Evolutionary conservation across 2,888 invertebrate species (phyloP), one percentile per base, ranked within the genome.

Genomic region (Eucera pruinosa): DNA sequence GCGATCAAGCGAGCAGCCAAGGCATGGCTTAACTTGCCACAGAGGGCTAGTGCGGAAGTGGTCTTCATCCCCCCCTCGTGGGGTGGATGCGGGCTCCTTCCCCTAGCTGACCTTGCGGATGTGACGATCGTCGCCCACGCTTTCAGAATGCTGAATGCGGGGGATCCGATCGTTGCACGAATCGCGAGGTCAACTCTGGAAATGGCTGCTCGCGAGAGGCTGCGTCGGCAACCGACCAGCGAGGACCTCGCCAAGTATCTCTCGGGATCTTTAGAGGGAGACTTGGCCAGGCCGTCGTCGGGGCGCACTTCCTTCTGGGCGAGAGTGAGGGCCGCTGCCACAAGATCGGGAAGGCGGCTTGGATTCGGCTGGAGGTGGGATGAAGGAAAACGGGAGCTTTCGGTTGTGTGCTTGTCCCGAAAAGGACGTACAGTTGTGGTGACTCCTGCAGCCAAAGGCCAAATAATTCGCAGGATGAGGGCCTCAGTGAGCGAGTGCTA

Each of bases 21-120:
- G 39, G 11, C n/a, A 0, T 90, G 89, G 90, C 58, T 90, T 48
- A 61, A 86, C 65, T 82, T 90, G 5, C 89, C 90, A 0, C 86
- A 86, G 60, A 41, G 89, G 1, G 88, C 88, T 6, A 88, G 85
- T 48, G 73, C 85, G 18, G 89, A 90, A 54, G 11, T 87, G 0
- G 71, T 89, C 89, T n/a, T n/a, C n/a, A n/a, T n/a, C 3, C 82
- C 82, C 0, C n/a, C n/a, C n/a, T n/a, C n/a, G n/a, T n/a, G 80
- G 64, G 89, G 89, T 0, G 90, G 90, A 0, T 85, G 85, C 13
- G 89, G 89, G 0, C 47, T 89, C 0, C 71, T 88, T 1, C 89
- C 89, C 15, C 80, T 90, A 2, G 83, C 83, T 0, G 88, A 90
- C 70, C 68, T 86, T 23, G 81, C 78, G n/a, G n/a, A n/a, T n/a